These are phyloP conservation scores for Meteorus colon DNA, from an alignment of 2,888 invertebrate species.

Conservation along the genomic window DNA sequence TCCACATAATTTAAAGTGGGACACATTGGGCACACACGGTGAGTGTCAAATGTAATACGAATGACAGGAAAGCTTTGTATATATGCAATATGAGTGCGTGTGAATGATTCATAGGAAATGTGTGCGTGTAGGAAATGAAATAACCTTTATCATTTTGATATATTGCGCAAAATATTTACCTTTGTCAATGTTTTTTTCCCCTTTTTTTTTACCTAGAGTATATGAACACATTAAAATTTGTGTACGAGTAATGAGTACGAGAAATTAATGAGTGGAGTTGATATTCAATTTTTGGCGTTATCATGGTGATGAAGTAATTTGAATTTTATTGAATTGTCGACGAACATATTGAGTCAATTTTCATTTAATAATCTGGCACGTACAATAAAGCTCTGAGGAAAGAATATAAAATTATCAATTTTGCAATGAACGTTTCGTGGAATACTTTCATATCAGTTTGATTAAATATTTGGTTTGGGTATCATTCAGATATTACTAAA, in stretches of 20 bases:
- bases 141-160: neutral
- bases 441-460: too few relatives aligned
- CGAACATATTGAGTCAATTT: too few relatives aligned
- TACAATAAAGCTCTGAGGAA: too few relatives aligned
- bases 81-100: neutral
- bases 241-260: too few relatives aligned
- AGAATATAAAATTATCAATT: too few relatives aligned
- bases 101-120: neutral
- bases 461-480: too few relatives aligned
- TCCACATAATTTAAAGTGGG: conserved; percentile 1
- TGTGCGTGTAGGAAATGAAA: neutral
- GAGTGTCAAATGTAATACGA: neutral
- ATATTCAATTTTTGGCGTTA: neutral
- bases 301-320: neutral
- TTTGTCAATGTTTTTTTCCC: neutral
- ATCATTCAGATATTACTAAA: too few relatives aligned
- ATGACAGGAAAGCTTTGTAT: neutral
- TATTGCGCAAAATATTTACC: neutral
- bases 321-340: too few relatives aligned
- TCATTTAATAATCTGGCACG: too few relatives aligned
- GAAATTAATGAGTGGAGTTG: neutral
- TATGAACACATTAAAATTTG: too few relatives aligned
- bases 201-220: neutral
- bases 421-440: too few relatives aligned
- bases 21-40: neutral